Conservation (phyloP, 1,140 invertebrate species). For the Xylocopa sonorina region DNA sequence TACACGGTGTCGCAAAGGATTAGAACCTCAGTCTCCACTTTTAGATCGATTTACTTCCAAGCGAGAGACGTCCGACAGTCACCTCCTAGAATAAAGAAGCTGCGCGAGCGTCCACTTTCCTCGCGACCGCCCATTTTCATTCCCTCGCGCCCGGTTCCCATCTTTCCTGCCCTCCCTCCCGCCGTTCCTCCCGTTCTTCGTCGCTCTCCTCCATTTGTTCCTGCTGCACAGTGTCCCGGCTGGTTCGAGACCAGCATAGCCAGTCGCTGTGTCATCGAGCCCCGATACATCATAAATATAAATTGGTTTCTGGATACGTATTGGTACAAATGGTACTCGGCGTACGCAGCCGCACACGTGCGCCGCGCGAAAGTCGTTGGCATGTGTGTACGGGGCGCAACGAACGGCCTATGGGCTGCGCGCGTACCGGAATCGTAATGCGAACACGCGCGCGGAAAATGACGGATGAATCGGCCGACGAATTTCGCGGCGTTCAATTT, state of each 20-base stretch:
- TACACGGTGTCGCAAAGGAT: no score
- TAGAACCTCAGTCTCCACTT: no score
- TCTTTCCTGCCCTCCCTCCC: constrained; percentile 10
- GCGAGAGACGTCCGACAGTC: neutral
- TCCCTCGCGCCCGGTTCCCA: constrained; percentile 41
- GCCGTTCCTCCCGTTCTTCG: no score
- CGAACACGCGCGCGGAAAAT: constrained; percentile 20
- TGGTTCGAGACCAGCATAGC: constrained; percentile 60
- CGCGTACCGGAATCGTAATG: constrained; percentile 28
- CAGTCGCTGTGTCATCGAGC: constrained; percentile 72
- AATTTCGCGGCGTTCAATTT: constrained; percentile 23
- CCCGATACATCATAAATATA: constrained; percentile 72
- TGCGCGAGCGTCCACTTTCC: constrained; percentile 5
- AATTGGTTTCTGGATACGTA: constrained; percentile 63
- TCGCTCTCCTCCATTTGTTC: constrained; percentile 51
- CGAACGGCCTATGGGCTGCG: no score
- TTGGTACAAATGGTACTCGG: constrained; percentile 59
- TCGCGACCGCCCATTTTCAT: constrained; percentile 46
- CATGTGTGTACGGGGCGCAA: constrained; percentile 7
- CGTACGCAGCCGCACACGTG: constrained; percentile 15
- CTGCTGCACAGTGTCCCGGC: constrained; percentile 41
- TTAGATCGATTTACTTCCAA: no score
- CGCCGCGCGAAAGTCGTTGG: constrained; percentile 34
- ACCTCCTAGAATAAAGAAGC: neutral
- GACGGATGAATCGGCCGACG: constrained; percentile 17